These are phyloP conservation scores for Sterrhoptilus dennistouni DNA, from an alignment of 2,113 vertebrate genomes.

Conservation along the genomic window DNA sequence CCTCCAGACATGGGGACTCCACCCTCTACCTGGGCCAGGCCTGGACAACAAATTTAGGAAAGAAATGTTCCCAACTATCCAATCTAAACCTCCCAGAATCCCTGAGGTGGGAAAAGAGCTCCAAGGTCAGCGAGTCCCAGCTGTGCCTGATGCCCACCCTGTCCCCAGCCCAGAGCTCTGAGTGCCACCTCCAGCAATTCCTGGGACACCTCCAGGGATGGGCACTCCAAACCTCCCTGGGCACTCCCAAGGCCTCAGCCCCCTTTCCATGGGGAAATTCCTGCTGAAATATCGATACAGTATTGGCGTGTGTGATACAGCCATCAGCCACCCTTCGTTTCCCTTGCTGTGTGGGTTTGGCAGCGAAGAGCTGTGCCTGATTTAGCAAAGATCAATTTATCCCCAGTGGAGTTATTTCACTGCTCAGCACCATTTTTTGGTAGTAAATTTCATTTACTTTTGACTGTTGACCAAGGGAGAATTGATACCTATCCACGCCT, in stretches of 20 bases:
- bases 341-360: not conserved
- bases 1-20: too few species aligned
- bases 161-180: not conserved
- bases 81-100: too few species aligned
- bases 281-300: not conserved
- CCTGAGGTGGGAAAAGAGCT: too few species aligned
- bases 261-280: not conserved
- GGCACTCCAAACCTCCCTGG: not conserved
- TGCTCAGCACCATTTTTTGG: not conserved
- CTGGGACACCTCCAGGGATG: not conserved
- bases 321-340: not conserved
- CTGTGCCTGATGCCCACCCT: rapidly evolving
- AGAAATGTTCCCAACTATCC: too few species aligned
- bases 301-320: not conserved
- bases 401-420: not conserved
- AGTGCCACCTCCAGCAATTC: not conserved
- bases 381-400: not conserved
- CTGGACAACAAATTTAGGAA: too few species aligned
- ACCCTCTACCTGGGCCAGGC: too few species aligned
- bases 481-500: not conserved
- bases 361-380: not conserved
- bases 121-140: too few species aligned
- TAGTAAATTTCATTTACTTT: not conserved
- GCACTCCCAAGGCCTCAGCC: rapidly evolving
- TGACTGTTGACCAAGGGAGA: not conserved